Evolutionary conservation across 2,797 vertebrate genomes (phyloP).

Genomic region (Lithobates sylvaticus): DNA sequence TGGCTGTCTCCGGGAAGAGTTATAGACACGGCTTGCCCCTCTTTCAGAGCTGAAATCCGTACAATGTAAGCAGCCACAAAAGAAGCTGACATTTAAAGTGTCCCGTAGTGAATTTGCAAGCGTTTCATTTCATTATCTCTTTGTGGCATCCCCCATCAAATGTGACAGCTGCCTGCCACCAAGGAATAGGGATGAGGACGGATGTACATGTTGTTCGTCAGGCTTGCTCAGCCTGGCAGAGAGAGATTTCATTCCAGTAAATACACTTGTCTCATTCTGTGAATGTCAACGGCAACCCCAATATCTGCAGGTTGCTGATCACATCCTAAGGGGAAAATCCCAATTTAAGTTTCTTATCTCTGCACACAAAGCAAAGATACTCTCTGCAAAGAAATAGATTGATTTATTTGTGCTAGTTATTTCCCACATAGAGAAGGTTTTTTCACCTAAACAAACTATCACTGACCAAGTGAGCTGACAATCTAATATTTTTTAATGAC

Average conservation of each 20-base stretch:
- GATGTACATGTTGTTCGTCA: constrained; percentile 65
- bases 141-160: constrained; percentile 69
- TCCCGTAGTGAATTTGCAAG: constrained; percentile 62
- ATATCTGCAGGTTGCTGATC: constrained; percentile 34
- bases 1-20: constrained; percentile 27
- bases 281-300: constrained; percentile 61
- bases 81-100: constrained; percentile 61
- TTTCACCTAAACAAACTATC: background rate
- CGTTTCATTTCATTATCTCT: constrained; percentile 63
- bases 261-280: constrained; percentile 72
- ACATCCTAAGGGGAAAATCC: constrained; percentile 67
- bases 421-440: background rate
- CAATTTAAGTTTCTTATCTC: constrained; percentile 61
- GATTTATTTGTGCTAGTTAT: background rate
- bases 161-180: constrained; percentile 69
- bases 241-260: constrained; percentile 62
- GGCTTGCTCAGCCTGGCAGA: constrained; percentile 51
- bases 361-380: background rate
- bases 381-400: background rate
- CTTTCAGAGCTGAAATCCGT: constrained; percentile 57
- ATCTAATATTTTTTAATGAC: background rate
- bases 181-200: constrained; percentile 66
- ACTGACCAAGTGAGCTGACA: background rate
- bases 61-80: constrained; percentile 57
- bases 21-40: constrained; percentile 44